These are phyloP conservation scores for Lycorma delicatula DNA, from an alignment of 1,140 invertebrate species.

Conservation along the genomic window DNA sequence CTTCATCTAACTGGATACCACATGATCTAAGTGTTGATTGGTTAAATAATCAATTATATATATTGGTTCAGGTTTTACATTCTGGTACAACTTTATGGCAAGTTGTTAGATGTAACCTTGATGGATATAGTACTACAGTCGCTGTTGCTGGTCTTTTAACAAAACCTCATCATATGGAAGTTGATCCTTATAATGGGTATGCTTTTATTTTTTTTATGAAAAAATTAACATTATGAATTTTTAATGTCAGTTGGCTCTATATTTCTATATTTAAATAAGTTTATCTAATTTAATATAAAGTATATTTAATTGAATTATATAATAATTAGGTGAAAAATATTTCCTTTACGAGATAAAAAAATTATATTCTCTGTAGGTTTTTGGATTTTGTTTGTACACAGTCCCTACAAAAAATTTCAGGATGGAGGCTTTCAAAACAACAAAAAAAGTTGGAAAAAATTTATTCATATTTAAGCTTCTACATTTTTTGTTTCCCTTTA, in stretches of 20 bases:
- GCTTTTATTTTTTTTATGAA: slow-evolving; percentile 20
- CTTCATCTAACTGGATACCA: slow-evolving; percentile 41
- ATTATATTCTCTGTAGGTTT: background rate
- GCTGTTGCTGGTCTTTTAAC: slow-evolving; percentile 55
- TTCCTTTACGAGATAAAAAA: background rate
- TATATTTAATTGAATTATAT: background rate
- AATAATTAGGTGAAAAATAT: background rate
- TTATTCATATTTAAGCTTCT: too few species aligned
- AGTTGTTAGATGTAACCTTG: slow-evolving; percentile 63
- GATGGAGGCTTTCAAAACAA: too few species aligned
- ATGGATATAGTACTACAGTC: slow-evolving; percentile 55
- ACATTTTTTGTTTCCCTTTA: too few species aligned
- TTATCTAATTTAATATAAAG: too few species aligned
- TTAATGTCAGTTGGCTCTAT: too few species aligned
- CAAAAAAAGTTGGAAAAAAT: too few species aligned
- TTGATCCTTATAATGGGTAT: slow-evolving; percentile 87
- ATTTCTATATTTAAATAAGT: too few species aligned
- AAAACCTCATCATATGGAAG: slow-evolving; percentile 66
- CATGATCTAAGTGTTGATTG: slow-evolving; percentile 73
- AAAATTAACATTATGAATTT: too few species aligned
- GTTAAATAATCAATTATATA: slow-evolving; percentile 73
- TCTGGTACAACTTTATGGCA: slow-evolving; percentile 48
- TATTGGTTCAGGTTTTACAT: slow-evolving; percentile 56
- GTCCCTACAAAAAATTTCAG: too few species aligned
- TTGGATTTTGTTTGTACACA: too few species aligned